Conservation (phyloP, 2,888 invertebrate genomes). For the Noctua comes region DNA sequence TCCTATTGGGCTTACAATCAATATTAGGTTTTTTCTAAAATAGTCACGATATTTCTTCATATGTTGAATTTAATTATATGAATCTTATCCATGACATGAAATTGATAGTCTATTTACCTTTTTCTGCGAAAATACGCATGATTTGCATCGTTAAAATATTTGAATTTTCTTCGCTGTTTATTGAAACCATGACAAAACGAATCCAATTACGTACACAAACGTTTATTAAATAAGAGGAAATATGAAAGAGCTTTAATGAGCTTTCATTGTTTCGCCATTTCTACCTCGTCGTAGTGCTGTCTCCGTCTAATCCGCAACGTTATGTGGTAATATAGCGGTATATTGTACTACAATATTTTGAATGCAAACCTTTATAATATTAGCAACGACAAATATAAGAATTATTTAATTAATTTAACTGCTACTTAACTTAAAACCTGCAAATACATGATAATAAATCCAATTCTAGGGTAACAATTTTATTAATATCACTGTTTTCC, state of each 20-base stretch:
- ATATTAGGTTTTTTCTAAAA: conserved; percentile 13
- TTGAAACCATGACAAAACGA: conserved; percentile 1
- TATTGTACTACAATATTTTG: neutral
- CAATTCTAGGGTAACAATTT: conserved; percentile 19
- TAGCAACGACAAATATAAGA: neutral
- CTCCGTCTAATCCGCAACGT: conserved; percentile 10
- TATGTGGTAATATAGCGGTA: neutral
- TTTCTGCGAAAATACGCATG: neutral
- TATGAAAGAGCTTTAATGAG: conserved; percentile 40
- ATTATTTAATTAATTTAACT: conserved; percentile 18
- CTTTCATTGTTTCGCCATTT: conserved; percentile 42
- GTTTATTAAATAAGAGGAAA: conserved; percentile 22
- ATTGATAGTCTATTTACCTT: neutral
- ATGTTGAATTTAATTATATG: conserved; percentile 21
- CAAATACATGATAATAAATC: conserved; percentile 13
- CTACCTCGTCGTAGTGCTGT: conserved; percentile 1
- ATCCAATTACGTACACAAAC: conserved; percentile 6
- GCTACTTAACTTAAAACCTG: conserved; percentile 6
- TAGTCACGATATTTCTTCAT: conserved; percentile 11
- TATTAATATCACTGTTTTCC: conserved; percentile 27
- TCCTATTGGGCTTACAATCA: conserved; percentile 24
- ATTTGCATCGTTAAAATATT: neutral
- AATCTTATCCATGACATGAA: neutral
- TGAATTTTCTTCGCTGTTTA: neutral
- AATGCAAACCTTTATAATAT: neutral